phyloP scores from a whole-genome alignment of 2,888 invertebrate genomes.

The Sipha maydis region DNA sequence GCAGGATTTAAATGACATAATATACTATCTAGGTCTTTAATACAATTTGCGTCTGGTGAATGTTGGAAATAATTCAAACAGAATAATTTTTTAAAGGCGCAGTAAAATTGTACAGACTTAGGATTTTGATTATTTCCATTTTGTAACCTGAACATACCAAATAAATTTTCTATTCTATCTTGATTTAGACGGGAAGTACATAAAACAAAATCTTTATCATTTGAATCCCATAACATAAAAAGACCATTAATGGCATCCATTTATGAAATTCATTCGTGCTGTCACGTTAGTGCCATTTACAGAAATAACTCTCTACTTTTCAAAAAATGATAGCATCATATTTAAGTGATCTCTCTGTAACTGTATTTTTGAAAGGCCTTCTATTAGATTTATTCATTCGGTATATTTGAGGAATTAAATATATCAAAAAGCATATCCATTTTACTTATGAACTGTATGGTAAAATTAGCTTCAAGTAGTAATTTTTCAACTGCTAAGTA shows the following conservation, averaged over 20 bases:
- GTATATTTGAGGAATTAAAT: slow-evolving; percentile 16
- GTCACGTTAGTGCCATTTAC: neutral
- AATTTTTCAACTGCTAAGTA: neutral
- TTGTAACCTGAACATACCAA: neutral
- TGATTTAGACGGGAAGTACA: neutral
- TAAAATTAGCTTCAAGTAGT: slow-evolving; percentile 9
- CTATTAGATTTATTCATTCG: slow-evolving; percentile 2
- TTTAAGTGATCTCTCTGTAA: slow-evolving; percentile 18
- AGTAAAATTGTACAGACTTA: no score
- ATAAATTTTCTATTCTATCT: neutral
- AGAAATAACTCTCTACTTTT: neutral
- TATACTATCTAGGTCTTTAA: neutral
- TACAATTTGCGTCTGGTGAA: no score
- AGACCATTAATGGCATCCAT: slow-evolving; percentile 11
- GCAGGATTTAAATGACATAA: neutral
- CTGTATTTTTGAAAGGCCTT: slow-evolving; percentile 1
- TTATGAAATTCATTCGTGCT: neutral
- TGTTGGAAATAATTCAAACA: no score
- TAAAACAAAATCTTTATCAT: neutral
- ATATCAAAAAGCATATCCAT: slow-evolving; percentile 44
- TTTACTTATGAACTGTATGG: slow-evolving; percentile 25
- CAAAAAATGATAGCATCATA: neutral
- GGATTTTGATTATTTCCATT: neutral
- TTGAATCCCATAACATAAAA: neutral
- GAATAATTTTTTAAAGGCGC: no score